A percentile compares a stretch with the other conserved stretches of the same genome.
phyloP scores from a whole-genome alignment of 2,888 invertebrate species.

The Lysandra bellargus region DNA sequence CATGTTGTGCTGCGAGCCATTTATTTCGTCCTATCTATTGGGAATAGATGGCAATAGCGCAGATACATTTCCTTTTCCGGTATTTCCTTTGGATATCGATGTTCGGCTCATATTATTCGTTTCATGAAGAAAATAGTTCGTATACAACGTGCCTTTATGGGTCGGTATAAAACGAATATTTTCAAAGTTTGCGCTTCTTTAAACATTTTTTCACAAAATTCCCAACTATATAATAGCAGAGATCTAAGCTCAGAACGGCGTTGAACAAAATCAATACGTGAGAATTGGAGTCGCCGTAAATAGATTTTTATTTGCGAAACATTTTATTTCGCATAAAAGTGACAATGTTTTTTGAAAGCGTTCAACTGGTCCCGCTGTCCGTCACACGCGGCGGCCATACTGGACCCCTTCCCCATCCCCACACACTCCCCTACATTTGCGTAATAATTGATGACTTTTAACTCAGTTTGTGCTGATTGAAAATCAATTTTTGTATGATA shows the following conservation, averaged over 20 bases:
- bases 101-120: slow-evolving; percentile 15
- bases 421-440: slow-evolving; percentile 4
- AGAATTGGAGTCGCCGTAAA: neutral
- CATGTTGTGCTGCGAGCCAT: slow-evolving; percentile 27
- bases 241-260: neutral
- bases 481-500: slow-evolving; percentile 20
- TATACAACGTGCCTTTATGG: slow-evolving; percentile 34
- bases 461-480: slow-evolving; percentile 19
- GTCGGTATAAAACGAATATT: slow-evolving; percentile 1
- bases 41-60: slow-evolving; percentile 23
- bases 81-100: slow-evolving; percentile 17
- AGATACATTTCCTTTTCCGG: slow-evolving; percentile 29
- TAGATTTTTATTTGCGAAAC: slow-evolving; percentile 19
- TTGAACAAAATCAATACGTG: slow-evolving; percentile 2
- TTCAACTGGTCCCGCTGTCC: slow-evolving; percentile 19
- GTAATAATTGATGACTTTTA: slow-evolving; percentile 23
- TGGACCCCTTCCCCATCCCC: neutral
- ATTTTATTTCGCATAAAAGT: slow-evolving; percentile 21
- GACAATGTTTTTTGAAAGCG: slow-evolving; percentile 25
- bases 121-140: slow-evolving; percentile 1
- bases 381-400: slow-evolving; percentile 23
- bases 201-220: neutral
- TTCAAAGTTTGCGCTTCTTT: neutral
- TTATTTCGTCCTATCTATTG: slow-evolving; percentile 24
- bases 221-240: neutral